phyloP scores from a whole-genome alignment of 2,797 vertebrate genomes.

The Vespertilio murinus region DNA sequence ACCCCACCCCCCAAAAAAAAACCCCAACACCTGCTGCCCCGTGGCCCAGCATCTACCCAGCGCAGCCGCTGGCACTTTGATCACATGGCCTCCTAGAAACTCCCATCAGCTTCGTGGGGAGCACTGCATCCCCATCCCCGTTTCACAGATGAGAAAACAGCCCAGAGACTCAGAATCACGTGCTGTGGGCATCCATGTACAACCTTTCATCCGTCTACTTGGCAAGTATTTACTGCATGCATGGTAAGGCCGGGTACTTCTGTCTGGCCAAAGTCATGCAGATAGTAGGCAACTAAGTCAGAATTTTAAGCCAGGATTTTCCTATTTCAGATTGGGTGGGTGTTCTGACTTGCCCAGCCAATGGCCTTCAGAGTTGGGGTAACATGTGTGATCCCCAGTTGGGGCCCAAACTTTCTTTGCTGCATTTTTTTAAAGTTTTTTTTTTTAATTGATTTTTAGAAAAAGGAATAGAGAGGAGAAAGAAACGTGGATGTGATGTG shows the following conservation, averaged over 20 bases:
- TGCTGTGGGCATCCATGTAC: fast-evolving
- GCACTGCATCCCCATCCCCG: background rate
- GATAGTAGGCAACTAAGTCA: background rate
- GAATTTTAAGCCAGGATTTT: background rate
- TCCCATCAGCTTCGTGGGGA: background rate
- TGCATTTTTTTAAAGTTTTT: background rate
- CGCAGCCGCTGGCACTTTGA: fast-evolving
- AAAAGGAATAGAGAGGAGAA: background rate
- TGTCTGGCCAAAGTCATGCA: background rate
- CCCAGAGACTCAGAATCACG: background rate
- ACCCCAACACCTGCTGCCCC: too few species aligned
- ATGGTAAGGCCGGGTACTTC: background rate
- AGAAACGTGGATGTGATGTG: background rate
- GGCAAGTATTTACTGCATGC: background rate
- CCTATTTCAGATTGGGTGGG: background rate
- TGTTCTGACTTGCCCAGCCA: background rate
- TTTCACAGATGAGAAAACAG: background rate
- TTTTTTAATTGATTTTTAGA: background rate
- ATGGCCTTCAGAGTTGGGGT: background rate
- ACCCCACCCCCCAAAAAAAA: background rate
- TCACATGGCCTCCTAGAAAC: background rate
- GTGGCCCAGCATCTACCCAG: background rate
- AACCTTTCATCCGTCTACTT: background rate
- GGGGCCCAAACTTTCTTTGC: background rate
- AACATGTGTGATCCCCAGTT: too few species aligned